Conservation (phyloP, 2,888 invertebrate genomes). For the Drosophila mimica region DNA sequence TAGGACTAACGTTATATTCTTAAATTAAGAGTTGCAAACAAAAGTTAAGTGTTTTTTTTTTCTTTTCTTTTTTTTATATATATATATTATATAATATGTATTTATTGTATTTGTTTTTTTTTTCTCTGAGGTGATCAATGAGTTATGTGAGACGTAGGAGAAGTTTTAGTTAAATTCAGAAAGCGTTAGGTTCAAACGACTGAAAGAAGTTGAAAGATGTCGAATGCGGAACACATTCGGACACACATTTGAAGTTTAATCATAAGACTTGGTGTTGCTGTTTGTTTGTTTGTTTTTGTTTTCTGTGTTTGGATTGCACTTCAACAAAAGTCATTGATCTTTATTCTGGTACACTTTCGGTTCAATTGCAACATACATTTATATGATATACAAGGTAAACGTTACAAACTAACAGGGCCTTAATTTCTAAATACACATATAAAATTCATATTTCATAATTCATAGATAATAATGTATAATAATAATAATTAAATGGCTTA, state of each 20-base stretch:
- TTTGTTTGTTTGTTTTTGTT: constrained; percentile 61
- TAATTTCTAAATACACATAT: constrained; percentile 74
- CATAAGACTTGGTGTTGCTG: constrained; percentile 59
- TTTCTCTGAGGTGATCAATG: constrained; percentile 67
- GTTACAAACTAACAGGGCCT: constrained; percentile 69
- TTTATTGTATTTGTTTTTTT: constrained; percentile 20
- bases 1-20: constrained; percentile 69
- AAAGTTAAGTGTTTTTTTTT: constrained; percentile 62
- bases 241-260: constrained; percentile 37
- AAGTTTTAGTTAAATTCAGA: constrained; percentile 46
- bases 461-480: constrained; percentile 45
- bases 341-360: constrained; percentile 82
- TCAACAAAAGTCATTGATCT: constrained; percentile 83
- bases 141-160: constrained; percentile 72
- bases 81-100: constrained; percentile 14
- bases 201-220: constrained; percentile 44
- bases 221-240: constrained; percentile 24
- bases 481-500: constrained; percentile 75
- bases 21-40: constrained; percentile 76
- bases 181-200: constrained; percentile 71
- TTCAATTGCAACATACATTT: constrained; percentile 79
- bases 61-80: constrained; percentile 3
- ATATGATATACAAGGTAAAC: constrained; percentile 71
- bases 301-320: constrained; percentile 65
- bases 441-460: constrained; percentile 76